Evolutionary conservation across 2,113 vertebrate genomes (phyloP).

Genomic region (Xiphorhynchus elegans): DNA sequence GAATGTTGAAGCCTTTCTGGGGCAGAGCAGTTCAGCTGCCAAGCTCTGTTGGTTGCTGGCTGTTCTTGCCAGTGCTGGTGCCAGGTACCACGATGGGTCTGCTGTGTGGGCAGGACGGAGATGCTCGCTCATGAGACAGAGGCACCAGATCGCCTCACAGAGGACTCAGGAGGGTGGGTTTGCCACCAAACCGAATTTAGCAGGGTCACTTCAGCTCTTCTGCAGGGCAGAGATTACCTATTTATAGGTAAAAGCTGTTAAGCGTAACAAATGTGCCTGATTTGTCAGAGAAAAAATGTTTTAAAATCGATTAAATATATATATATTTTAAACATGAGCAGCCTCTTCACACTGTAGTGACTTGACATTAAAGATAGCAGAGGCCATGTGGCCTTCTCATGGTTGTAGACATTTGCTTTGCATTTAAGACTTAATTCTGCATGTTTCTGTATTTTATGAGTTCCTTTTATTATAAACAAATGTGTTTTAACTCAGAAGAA

Average conservation of each 20-base stretch:
- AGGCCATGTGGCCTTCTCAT: neutral
- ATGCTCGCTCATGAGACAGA: neutral
- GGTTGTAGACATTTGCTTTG: neutral
- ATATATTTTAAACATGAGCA: neutral
- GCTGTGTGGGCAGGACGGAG: neutral
- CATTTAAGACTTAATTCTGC: neutral
- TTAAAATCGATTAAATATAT: neutral
- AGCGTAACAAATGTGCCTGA: neutral
- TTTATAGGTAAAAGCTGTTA: conserved; percentile 2
- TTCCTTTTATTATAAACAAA: neutral
- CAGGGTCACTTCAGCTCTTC: neutral
- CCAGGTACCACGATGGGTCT: neutral
- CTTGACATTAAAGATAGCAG: neutral
- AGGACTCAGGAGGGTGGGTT: neutral
- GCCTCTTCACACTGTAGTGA: neutral
- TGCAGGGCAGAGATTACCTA: neutral
- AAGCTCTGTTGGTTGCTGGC: neutral
- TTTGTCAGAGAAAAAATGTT: neutral
- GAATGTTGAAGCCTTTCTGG: neutral
- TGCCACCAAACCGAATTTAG: conserved; percentile 3
- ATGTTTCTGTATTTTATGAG: neutral
- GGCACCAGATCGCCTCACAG: neutral
- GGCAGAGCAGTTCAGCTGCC: neutral
- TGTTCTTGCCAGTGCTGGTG: neutral
- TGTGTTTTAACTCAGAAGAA: neutral